A percentile compares a stretch with the other conserved stretches of the same genome.
Conservation (phyloP, 2,797 vertebrate species). For the Heterohyrax brucei region DNA sequence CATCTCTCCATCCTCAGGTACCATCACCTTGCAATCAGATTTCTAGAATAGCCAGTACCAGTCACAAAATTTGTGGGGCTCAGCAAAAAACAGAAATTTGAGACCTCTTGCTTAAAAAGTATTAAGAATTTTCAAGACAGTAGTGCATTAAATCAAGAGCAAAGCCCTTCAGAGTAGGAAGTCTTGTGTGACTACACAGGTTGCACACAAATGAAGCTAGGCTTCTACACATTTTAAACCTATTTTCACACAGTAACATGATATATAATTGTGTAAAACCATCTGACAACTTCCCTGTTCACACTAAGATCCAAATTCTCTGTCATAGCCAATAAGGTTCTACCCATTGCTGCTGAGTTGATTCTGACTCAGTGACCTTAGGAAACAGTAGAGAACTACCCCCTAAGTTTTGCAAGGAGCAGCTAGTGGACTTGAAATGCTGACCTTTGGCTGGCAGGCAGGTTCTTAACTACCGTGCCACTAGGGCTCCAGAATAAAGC, state of each 20-base stretch:
- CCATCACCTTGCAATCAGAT: background rate
- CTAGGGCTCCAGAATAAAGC: no score
- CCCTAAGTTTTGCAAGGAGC: no score
- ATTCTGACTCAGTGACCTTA: no score
- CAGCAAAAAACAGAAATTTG: background rate
- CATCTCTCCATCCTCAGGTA: background rate
- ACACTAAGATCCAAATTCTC: conserved; percentile 5
- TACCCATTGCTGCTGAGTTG: no score
- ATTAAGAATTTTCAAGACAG: conserved; percentile 11
- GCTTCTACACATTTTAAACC: background rate
- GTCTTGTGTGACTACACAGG: background rate
- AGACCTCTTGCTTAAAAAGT: background rate
- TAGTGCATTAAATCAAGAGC: background rate
- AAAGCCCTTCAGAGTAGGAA: background rate
- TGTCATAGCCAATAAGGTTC: background rate
- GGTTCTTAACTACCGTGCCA: no score
- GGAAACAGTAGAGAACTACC: no score
- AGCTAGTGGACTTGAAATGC: no score
- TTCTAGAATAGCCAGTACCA: background rate
- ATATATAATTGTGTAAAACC: conserved; percentile 4
- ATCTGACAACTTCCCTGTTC: background rate
- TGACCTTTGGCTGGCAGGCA: no score
- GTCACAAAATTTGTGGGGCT: background rate
- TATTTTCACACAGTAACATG: background rate
- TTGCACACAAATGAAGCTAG: background rate